Base-by-base conservation (phyloP, 2,113 vertebrate genomes). In the Mobula hypostoma region DNA sequence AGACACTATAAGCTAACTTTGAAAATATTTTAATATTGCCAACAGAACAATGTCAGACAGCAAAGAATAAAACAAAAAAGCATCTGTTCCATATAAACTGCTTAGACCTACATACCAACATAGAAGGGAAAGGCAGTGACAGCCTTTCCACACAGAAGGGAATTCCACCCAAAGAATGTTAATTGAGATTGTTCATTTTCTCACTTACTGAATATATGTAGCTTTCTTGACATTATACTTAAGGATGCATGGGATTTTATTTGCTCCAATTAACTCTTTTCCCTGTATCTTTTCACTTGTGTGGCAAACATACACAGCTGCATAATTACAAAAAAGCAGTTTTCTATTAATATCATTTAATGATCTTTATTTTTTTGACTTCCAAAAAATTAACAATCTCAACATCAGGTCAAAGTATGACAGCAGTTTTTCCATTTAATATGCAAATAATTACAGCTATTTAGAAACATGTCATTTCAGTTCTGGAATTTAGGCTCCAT, bases 1-100 rank as follows among this genome's bases (percentile, higher is more conserved):
- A 93, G 70, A 93, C 91, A 74, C 70, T 93, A 93, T 93, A 74
- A 92, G 90, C 72, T 92, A 93, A 40, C 91, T 93, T 93, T 93
- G 91, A 93, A 93, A 93, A 93, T 93, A 93, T 93, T 93, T 93
- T 93, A 93, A 93, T 93, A 93, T 93, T 93, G 91, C 91, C 91
- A 93, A 93, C 91, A 93, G 91, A 40, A 93, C 91, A 93, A 93
- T 76, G 91, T 93, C 68, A 93, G 91, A 70, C 91, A 93, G 91
- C 91, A 93, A 70, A 74, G 91, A 74, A 93, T 93, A 93, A 93
- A 93, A 93, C 40, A 93, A 74, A 93, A 48, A 93, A 93, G 91
- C 91, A 93, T 93, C 91, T 93, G 91, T 93, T 93, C 56, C 91
- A 36, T 70, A 93, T 93, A 93, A 93, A 93, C 70, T 74, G 68